phyloP scores from a whole-genome alignment of 2,797 vertebrate species.

The Anas bahamensis region DNA sequence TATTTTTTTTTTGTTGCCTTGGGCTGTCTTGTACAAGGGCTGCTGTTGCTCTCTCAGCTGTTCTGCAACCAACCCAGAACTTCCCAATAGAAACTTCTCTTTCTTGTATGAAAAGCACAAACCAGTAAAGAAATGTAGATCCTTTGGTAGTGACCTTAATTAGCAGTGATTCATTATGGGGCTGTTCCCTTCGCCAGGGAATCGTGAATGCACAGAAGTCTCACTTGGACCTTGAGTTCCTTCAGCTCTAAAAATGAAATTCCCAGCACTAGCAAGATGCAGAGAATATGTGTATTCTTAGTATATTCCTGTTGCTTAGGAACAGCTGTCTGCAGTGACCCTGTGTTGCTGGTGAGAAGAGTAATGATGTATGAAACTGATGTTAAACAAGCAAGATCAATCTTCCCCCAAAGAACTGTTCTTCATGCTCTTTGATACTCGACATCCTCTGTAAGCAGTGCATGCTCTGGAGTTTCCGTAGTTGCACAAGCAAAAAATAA shows the following conservation, averaged over 20 bases:
- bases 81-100: not conserved
- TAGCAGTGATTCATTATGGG: not conserved
- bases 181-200: not conserved
- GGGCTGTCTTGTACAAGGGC: not conserved
- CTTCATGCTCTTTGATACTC: slow-evolving; percentile 3
- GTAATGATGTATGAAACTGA: not conserved
- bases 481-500: not conserved
- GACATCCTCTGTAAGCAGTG: not conserved
- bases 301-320: slow-evolving; percentile 44
- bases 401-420: slow-evolving; percentile 12
- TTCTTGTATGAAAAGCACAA: not conserved
- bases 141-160: not conserved
- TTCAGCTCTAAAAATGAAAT: not conserved
- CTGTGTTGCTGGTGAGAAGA: not conserved
- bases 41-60: not conserved
- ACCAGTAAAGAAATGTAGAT: not conserved
- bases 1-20: not conserved
- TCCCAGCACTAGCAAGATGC: not conserved
- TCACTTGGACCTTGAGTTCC: not conserved
- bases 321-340: slow-evolving; percentile 39
- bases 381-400: slow-evolving; percentile 39
- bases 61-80: not conserved
- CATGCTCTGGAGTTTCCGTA: not conserved
- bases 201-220: not conserved
- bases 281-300: not conserved